These are phyloP conservation scores for Falco naumanni DNA, from an alignment of 2,797 vertebrate genomes.

Conservation along the genomic window DNA sequence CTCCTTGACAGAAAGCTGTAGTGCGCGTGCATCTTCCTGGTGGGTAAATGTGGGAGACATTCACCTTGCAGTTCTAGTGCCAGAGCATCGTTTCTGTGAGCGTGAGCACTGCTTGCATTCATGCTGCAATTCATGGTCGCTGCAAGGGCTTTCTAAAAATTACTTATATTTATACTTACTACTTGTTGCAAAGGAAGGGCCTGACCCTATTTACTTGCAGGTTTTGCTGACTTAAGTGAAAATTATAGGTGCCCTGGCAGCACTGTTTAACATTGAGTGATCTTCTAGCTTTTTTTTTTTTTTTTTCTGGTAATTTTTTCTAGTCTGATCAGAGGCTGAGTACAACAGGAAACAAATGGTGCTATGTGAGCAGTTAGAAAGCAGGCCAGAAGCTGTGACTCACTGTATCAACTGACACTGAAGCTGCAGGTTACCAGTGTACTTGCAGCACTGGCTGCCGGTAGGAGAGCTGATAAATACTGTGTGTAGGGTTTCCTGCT, in stretches of 20 bases:
- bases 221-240: background rate
- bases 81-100: background rate
- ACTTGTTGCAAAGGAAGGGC: background rate
- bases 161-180: background rate
- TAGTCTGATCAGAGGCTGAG: background rate
- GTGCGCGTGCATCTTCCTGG: background rate
- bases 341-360: slow-evolving; percentile 54
- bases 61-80: background rate
- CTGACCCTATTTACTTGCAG: background rate
- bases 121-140: background rate
- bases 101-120: background rate
- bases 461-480: background rate
- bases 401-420: background rate
- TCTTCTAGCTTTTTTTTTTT: background rate
- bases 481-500: background rate
- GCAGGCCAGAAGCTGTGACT: slow-evolving; percentile 44
- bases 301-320: slow-evolving; percentile 1
- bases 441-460: background rate
- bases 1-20: background rate
- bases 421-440: background rate
- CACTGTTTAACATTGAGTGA: background rate
- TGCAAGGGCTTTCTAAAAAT: background rate
- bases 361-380: background rate
- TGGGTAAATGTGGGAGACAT: background rate
- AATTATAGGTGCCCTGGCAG: background rate